Evolutionary conservation across 2,888 invertebrate genomes (phyloP).

Genomic region (Teleiodes luculella): DNA sequence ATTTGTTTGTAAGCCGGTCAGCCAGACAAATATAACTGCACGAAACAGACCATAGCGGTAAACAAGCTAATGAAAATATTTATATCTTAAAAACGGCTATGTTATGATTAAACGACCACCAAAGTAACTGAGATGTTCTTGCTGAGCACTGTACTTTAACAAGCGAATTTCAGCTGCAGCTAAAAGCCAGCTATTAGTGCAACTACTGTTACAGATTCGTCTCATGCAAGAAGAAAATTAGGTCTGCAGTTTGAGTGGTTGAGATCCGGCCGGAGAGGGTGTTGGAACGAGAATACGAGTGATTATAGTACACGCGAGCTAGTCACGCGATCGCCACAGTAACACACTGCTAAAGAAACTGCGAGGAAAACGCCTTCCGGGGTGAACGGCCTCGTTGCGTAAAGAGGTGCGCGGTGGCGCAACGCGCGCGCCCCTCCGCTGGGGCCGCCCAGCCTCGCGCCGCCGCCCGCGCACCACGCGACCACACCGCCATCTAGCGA

Average conservation of each 20-base stretch:
- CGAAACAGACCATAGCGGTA: slow-evolving; percentile 31
- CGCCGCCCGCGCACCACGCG: neutral
- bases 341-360: slow-evolving; percentile 75
- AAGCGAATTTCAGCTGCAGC: neutral
- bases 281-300: slow-evolving; percentile 28
- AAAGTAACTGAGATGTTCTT: too few species aligned
- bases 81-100: neutral
- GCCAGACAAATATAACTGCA: slow-evolving; percentile 32
- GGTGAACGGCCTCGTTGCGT: slow-evolving; percentile 76
- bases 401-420: slow-evolving; percentile 62
- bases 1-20: slow-evolving; percentile 35
- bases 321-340: slow-evolving; percentile 73
- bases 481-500: slow-evolving; percentile 40
- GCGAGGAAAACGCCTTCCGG: slow-evolving; percentile 77
- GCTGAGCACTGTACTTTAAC: too few species aligned
- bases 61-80: slow-evolving; percentile 38
- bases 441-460: slow-evolving; percentile 28
- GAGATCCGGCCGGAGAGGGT: slow-evolving; percentile 50
- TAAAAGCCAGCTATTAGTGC: slow-evolving; percentile 32
- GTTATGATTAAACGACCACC: too few species aligned
- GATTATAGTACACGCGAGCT: slow-evolving; percentile 57
- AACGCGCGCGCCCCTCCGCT: slow-evolving; percentile 52
- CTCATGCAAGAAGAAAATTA: slow-evolving; percentile 56
- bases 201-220: slow-evolving; percentile 40
- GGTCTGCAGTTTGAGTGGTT: slow-evolving; percentile 49